Evolutionary conservation across 1,140 invertebrate species (phyloP).

Genomic region (Phymastichus coffea): DNA sequence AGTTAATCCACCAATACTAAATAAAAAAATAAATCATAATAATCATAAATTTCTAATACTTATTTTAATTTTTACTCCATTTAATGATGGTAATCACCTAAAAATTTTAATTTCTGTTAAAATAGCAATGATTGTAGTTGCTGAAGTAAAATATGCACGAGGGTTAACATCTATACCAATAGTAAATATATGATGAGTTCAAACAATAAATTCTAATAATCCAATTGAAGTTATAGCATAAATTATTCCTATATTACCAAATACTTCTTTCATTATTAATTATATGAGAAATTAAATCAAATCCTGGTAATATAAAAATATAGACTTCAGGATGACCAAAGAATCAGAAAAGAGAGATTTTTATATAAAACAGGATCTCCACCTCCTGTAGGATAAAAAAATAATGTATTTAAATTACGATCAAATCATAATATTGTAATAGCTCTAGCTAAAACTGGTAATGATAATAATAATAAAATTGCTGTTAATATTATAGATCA

Average conservation of each 20-base stretch:
- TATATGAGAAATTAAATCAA: slow-evolving; percentile 1
- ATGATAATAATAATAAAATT: too few relatives aligned
- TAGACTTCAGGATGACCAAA: too few relatives aligned
- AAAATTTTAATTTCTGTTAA: slow-evolving; percentile 69
- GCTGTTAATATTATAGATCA: too few relatives aligned
- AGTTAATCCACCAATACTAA: slow-evolving; percentile 66
- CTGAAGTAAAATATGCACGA: slow-evolving; percentile 71
- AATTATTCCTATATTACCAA: slow-evolving; percentile 63
- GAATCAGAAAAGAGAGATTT: too few relatives aligned
- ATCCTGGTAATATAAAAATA: background rate
- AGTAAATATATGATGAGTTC: slow-evolving; percentile 70
- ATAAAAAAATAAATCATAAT: slow-evolving; percentile 59
- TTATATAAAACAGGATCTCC: too few relatives aligned
- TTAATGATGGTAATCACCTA: slow-evolving; percentile 49
- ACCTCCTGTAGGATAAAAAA: too few relatives aligned
- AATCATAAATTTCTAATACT: slow-evolving; percentile 57
- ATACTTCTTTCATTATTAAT: slow-evolving; percentile 34
- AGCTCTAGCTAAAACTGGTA: too few relatives aligned
- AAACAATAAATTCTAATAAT: slow-evolving; percentile 65
- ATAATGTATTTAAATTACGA: too few relatives aligned
- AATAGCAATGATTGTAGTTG: slow-evolving; percentile 71
- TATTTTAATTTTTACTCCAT: slow-evolving; percentile 58
- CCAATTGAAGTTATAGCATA: slow-evolving; percentile 69
- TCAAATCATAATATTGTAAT: too few relatives aligned
- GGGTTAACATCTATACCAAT: slow-evolving; percentile 72